Base-by-base conservation (phyloP, 2,888 invertebrate species). In the Athalia cordata region DNA sequence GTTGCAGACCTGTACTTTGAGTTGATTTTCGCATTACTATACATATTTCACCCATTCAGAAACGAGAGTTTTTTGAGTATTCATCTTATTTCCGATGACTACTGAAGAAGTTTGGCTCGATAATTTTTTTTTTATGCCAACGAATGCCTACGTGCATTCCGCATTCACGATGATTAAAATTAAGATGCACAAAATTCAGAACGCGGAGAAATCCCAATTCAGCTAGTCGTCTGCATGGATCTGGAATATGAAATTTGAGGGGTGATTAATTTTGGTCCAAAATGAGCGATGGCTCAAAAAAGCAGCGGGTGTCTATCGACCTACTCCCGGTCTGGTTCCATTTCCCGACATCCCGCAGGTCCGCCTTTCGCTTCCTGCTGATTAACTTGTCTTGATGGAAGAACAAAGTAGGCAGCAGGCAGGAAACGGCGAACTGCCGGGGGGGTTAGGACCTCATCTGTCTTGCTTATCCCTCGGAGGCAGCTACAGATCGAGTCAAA, bases 381-480 rank as follows among this genome's bases (percentile, higher is more conserved):
- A 83, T 82, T 83, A 83, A 81, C 81, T 81, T 79, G 68, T 79
- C 78, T 64, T 68, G 68, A 77, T 67, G 74, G 59, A 57, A 43
- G 11, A 67, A 66, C 43, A 50, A 65, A 47, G 77, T 77, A n/a
- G 67, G 67, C 29, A 49, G 67, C 50, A n/a, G 50, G 45, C 43
- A 77, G 77, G 52, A 77, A 77, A 77, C 77, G 52, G 47, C 59
- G 64, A 64, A 77, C 72, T 59, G 66, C 66, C 70, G 77, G 65
- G 29, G 29, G 72, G 79, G 82, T 80, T 80, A 78, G 70, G 70
- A 81, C 78, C 83, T 83, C 85, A 84, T 83, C 82, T 79, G 83
- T 85, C 84, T 84, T 85, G 82, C 83, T 84, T 85, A 85, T 83
- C 82, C 80, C 78, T 72, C 61, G 62, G 80, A 79, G 81, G 79